Base-by-base conservation (phyloP, 2,797 vertebrate genomes). In the Catharus ustulatus region DNA sequence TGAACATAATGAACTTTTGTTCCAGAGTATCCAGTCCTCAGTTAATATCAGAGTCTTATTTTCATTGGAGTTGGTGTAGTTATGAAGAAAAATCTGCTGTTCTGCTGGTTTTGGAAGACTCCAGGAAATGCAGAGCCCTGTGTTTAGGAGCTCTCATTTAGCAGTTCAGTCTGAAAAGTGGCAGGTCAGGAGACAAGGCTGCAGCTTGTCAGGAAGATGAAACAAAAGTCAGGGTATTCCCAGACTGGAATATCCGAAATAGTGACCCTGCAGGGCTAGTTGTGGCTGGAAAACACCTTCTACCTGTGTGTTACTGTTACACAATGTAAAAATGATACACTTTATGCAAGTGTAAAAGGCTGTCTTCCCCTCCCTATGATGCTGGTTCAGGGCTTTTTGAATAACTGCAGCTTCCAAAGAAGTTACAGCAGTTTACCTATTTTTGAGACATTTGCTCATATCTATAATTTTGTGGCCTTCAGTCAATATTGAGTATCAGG, bases 191-290 rank as follows among this genome's bases (percentile, higher is more conserved):
- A 89, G 68, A 54, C 15, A 29, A 61, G 75, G 38, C 74, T 93
- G 75, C 63, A 52, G 4, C 11, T 5, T 9, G 3, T 67, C 57
- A 57, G 61, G 42, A 36, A 32, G 15, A 17, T 64, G 46, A 36
- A 89, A 63, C 66, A 61, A 55, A 67, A 67, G n/a, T 54, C 62
- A 42, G 17, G 23, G 15, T 10, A 4, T 87, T 79, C 49, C 45
- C 38, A 18, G 14, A 24, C 5, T 30, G 30, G 19, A 64, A 5
- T 82, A 36, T 30, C 29, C 0, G 0, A 26, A 29, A 1, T 5
- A 8, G 55, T 11, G 64, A 24, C 8, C 20, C 49, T 62, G 64
- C 26, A 30, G 24, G 48, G 34, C 42, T 64, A 9, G 34, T 7
- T 34, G 20, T 42, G 42, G 34, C 57, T 55, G 64, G 30, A 26